Evolutionary conservation across 2,113 vertebrate species (phyloP), one percentile per base, ranked within the genome.

Genomic region (Jaculus jaculus): DNA sequence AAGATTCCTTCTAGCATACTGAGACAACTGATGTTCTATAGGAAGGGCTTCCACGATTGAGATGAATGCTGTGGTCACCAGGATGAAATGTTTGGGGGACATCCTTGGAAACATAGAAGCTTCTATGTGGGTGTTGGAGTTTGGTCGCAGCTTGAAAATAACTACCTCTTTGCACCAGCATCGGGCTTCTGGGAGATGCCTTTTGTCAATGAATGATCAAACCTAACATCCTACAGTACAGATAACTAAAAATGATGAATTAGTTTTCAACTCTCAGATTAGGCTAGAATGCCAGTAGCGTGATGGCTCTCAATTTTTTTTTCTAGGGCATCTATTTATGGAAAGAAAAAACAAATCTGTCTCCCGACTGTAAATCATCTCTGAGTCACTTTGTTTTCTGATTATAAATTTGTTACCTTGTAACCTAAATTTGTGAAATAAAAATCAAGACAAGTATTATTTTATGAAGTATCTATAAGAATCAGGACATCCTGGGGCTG

Each of bases 1-100:
- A n/a, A 84, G 23, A 78, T 65, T 94, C 91, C 84, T 89, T 84
- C 87, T 3, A 73, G 34, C 37, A 65, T 39, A 94, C 69, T 47
- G 84, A 88, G 92, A 85, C 37, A 71, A 94, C 71, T 74, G 75
- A 94, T 96, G 96, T 96, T 93, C 82, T 61, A 39, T 20, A 37
- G 37, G 65, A 94, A 93, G 30, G 75, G n/a, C 28, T 87, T 90
- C 72, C 18, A 1, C 7, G 54, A 12, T 5, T 89, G 81, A 94
- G 60, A 16, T 74, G 47, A 82, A 26, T 39, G 23, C 21, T 89
- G 4, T 81, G 47, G 34, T 26, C 85, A 77, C 32, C 15, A 75
- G 54, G 34, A 39, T 30, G 39, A 65, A 54, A 63, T 54, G 47
- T 26, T 23, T 16, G n/a, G 18, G 54, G 58, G 13, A n/a, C 16